These are phyloP conservation scores for Megalonaias nervosa DNA, from an alignment of 1,140 invertebrate species.

Conservation along the genomic window DNA sequence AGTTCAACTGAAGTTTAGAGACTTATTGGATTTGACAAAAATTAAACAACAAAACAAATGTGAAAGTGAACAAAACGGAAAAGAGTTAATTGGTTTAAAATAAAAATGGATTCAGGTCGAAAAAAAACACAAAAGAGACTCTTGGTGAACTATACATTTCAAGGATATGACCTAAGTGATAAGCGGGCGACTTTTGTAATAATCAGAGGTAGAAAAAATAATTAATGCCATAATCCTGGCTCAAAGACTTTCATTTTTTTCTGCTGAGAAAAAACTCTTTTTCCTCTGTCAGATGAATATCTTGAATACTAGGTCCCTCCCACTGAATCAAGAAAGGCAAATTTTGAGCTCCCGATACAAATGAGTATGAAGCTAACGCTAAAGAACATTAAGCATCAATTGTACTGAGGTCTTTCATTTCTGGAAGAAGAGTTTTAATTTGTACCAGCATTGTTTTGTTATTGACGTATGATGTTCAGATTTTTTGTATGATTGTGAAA, in stretches of 20 bases:
- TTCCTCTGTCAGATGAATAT: no score
- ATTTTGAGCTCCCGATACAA: neutral
- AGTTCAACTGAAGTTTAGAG: no score
- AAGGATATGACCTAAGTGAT: no score
- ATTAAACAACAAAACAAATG: neutral
- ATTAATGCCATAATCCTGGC: no score
- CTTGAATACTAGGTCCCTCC: neutral
- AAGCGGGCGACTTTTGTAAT: constrained; percentile 7
- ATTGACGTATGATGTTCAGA: no score
- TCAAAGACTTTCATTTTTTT: no score
- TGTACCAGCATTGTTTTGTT: no score
- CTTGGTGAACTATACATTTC: constrained; percentile 18
- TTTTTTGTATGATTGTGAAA: no score
- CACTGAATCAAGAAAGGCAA: neutral
- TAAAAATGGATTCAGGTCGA: constrained; percentile 10
- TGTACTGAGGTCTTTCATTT: neutral
- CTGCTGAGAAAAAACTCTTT: no score
- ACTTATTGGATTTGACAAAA: no score
- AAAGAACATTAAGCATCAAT: neutral
- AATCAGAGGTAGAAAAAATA: neutral
- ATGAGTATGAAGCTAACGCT: neutral
- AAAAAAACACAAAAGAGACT: neutral
- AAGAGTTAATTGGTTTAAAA: constrained; percentile 29
- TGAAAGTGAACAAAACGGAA: constrained; percentile 6
- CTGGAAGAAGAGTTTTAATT: neutral